phyloP scores from a whole-genome alignment of 1,140 invertebrate species.

The Orchestia grillus region DNA sequence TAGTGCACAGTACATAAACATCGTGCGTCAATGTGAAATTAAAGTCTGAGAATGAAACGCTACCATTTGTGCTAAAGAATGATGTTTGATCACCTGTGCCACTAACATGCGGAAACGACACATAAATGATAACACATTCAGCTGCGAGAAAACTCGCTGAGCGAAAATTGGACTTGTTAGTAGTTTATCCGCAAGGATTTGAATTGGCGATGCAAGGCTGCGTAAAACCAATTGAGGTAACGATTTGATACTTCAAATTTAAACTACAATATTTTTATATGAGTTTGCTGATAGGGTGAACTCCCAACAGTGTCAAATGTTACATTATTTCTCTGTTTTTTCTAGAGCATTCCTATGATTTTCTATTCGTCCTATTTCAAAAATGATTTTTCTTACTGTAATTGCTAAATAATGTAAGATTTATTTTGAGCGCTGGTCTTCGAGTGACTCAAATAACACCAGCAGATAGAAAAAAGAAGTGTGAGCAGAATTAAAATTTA shows the following conservation, averaged over 20 bases:
- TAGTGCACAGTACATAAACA: not conserved
- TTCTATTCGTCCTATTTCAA: not conserved
- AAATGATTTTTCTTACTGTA: not conserved
- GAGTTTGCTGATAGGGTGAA: not conserved
- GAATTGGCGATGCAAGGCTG: not conserved
- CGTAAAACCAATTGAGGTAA: not conserved
- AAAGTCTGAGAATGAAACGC: not conserved
- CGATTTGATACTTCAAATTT: not conserved
- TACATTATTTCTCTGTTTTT: not conserved
- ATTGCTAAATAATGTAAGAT: not conserved
- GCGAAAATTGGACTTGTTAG: not conserved
- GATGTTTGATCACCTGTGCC: not conserved
- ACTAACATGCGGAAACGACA: not conserved
- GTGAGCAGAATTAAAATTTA: not conserved
- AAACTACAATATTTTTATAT: not conserved
- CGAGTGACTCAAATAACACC: not conserved
- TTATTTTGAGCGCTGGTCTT: not conserved
- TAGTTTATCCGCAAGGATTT: not conserved
- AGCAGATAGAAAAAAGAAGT: not conserved
- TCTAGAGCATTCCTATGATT: not conserved
- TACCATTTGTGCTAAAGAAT: not conserved
- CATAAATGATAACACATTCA: not conserved
- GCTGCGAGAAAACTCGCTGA: not conserved
- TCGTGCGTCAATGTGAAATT: no score
- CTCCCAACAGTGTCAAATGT: not conserved